These are phyloP conservation scores for Mobula birostris DNA, from an alignment of 2,113 vertebrate genomes.

Conservation along the genomic window DNA sequence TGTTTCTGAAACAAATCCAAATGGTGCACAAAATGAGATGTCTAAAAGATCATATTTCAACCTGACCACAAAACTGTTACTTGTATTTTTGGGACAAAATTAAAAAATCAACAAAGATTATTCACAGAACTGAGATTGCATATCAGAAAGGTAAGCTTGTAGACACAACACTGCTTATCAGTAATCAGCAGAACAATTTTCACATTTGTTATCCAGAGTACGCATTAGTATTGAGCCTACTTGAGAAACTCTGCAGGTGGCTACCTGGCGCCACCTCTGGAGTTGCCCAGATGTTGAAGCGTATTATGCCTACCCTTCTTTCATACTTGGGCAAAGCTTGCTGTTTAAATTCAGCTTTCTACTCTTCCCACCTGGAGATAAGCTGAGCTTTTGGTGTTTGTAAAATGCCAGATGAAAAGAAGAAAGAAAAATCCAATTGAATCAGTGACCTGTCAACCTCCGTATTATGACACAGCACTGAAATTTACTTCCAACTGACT, in stretches of 20 bases:
- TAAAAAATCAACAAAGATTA: conserved; percentile 32
- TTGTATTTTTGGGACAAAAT: conserved; percentile 2
- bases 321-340: not conserved
- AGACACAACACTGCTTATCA: conserved; percentile 37
- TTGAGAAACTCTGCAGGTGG: not conserved
- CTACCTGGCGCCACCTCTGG: conserved; percentile 8
- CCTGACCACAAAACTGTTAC: conserved; percentile 19
- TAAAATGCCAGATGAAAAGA: no score
- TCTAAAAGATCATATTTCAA: not conserved
- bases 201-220: not conserved
- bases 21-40: not conserved
- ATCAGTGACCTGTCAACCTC: not conserved
- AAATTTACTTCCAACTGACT: not conserved
- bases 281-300: not conserved
- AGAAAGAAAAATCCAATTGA: no score
- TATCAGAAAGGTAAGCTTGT: conserved; percentile 33
- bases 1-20: conserved; percentile 17
- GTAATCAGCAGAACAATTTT: conserved; percentile 24
- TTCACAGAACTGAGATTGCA: conserved; percentile 9
- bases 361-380: not conserved
- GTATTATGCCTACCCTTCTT: not conserved
- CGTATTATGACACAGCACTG: not conserved
- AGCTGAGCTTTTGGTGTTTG: not conserved
- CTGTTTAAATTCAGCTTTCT: not conserved
- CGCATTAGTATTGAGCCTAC: not conserved